These are phyloP conservation scores for Lichenostomus cassidix DNA, from an alignment of 2,113 vertebrate genomes.

Conservation along the genomic window DNA sequence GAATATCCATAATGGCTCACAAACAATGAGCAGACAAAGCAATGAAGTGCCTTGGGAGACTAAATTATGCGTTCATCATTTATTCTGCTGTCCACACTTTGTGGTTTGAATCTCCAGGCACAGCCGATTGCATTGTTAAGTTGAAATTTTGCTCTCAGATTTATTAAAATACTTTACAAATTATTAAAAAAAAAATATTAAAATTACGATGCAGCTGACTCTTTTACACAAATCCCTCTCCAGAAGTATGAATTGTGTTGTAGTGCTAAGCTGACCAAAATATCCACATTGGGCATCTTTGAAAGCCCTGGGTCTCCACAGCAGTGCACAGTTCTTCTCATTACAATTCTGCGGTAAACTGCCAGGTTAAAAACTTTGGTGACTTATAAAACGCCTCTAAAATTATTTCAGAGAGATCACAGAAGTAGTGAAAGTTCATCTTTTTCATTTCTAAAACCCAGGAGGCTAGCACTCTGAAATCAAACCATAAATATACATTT, in stretches of 20 bases:
- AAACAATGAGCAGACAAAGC: constrained; percentile 21
- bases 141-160: neutral
- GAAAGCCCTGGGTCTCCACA: neutral
- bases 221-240: neutral
- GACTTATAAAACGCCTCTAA: constrained; percentile 43
- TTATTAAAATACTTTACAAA: neutral
- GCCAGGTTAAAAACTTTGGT: constrained; percentile 47
- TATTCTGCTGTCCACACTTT: neutral
- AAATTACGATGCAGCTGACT: neutral
- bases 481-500: constrained; percentile 69
- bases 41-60: neutral
- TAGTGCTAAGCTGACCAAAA: neutral
- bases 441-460: constrained; percentile 65
- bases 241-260: neutral
- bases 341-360: constrained; percentile 6
- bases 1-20: neutral
- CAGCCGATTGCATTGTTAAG: neutral
- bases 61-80: neutral
- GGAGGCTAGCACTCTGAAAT: constrained; percentile 47
- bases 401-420: constrained; percentile 54
- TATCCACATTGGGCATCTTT: neutral
- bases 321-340: neutral
- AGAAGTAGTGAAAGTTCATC: constrained; percentile 60
- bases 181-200: neutral
- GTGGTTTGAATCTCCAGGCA: neutral